These are phyloP conservation scores for Hirundichthys speculiger DNA, from an alignment of 2,113 vertebrate species.

Conservation along the genomic window DNA sequence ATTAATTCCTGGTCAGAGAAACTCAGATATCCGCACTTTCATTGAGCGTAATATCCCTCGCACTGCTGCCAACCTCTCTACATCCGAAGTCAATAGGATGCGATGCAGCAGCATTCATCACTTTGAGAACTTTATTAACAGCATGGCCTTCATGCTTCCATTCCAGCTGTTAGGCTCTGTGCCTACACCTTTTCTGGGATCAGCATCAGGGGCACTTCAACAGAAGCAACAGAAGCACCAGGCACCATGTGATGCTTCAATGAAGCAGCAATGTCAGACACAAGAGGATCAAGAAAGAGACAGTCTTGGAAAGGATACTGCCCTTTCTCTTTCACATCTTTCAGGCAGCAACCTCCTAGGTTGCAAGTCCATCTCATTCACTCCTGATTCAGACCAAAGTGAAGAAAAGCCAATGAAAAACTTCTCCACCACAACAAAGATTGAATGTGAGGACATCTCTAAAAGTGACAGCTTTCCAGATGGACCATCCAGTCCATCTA, in stretches of 20 bases:
- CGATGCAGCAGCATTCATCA: constrained; percentile 85
- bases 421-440: constrained; percentile 72
- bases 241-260: constrained; percentile 47
- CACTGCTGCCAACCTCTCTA: constrained; percentile 59
- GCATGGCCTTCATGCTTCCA: constrained; percentile 95
- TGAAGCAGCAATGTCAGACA: constrained; percentile 64
- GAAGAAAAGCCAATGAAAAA: constrained; percentile 78
- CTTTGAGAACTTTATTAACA: constrained; percentile 95
- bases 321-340: constrained; percentile 71
- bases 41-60: constrained; percentile 91
- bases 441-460: constrained; percentile 85
- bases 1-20: constrained; percentile 86
- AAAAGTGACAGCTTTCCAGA: constrained; percentile 86
- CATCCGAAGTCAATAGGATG: constrained; percentile 84
- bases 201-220: constrained; percentile 81
- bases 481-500: constrained; percentile 77
- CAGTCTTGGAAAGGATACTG: constrained; percentile 62
- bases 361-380: constrained; percentile 80
- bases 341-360: constrained; percentile 80
- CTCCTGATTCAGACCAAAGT: constrained; percentile 79
- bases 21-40: constrained; percentile 94
- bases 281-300: constrained; percentile 50
- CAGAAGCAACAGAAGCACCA: constrained; percentile 73
- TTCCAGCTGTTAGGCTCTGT: constrained; percentile 93
- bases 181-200: constrained; percentile 88